phyloP scores from a whole-genome alignment of 1,140 invertebrate genomes.

The Cydia fagiglandana region DNA sequence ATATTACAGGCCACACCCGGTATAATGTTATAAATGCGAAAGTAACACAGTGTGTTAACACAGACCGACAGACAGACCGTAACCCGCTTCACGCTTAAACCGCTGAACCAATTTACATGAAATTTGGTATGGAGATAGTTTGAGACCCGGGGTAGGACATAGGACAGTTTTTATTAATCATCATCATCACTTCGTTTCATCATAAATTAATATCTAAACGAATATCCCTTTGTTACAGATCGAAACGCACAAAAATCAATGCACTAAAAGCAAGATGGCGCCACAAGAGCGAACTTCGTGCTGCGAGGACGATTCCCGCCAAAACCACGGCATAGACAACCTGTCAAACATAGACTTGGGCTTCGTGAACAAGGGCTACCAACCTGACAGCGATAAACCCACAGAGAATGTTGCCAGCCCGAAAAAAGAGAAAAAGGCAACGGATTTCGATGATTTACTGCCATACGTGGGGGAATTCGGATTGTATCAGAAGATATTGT shows the following conservation, averaged over 20 bases:
- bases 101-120: no score
- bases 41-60: no score
- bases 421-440: constrained; percentile 57
- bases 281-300: constrained; percentile 71
- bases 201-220: not conserved
- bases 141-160: no score
- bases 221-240: constrained; percentile 57
- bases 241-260: constrained; percentile 35
- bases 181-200: no score
- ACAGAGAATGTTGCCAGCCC: constrained; percentile 42
- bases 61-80: no score
- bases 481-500: constrained; percentile 91
- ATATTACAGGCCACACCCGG: no score
- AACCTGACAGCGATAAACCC: constrained; percentile 47
- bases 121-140: no score
- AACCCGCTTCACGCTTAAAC: no score
- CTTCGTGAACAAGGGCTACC: constrained; percentile 64
- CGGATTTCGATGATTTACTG: constrained; percentile 78
- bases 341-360: constrained; percentile 64
- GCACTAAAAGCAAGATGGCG: constrained; percentile 59
- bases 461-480: constrained; percentile 94
- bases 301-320: constrained; percentile 60
- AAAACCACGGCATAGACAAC: constrained; percentile 60
- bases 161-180: no score
- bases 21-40: no score